Evolutionary conservation across 2,888 invertebrate genomes (phyloP).

Genomic region (Eristalis pertinax): DNA sequence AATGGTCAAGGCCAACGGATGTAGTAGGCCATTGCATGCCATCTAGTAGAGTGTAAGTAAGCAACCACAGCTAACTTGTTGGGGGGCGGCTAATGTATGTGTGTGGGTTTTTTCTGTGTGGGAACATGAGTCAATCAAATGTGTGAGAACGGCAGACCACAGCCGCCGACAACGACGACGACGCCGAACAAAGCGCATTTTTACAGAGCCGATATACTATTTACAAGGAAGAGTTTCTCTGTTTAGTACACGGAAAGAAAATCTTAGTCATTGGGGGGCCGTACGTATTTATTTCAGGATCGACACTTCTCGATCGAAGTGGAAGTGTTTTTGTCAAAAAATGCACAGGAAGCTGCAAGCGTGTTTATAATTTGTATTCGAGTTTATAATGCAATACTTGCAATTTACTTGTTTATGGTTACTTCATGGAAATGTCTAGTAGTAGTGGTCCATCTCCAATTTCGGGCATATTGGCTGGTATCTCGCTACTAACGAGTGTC

Average conservation of each 20-base stretch:
- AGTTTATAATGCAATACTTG: too few species aligned
- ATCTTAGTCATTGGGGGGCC: neutral
- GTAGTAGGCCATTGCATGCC: constrained; percentile 46
- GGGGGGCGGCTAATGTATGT: neutral
- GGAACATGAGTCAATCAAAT: constrained; percentile 44
- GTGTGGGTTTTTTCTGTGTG: constrained; percentile 10
- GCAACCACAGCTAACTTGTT: neutral
- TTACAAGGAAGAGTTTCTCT: constrained; percentile 25
- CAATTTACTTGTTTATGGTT: too few species aligned
- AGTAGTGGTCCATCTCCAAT: too few species aligned
- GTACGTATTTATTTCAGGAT: too few species aligned
- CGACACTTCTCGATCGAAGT: too few species aligned
- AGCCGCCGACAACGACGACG: neutral
- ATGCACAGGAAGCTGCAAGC: too few species aligned
- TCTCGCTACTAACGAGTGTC: too few species aligned
- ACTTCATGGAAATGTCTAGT: too few species aligned
- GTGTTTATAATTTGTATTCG: too few species aligned
- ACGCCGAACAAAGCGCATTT: constrained; percentile 48
- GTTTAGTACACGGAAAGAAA: constrained; percentile 46
- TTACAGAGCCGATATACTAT: constrained; percentile 30
- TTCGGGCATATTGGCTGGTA: too few species aligned
- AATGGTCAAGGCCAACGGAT: constrained; percentile 68
- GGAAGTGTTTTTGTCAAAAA: too few species aligned
- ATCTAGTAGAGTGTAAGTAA: neutral
- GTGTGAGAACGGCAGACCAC: constrained; percentile 26